phyloP scores from a whole-genome alignment of 35 echinoderm and acorn worm genomes.

The Diadema setosum region DNA sequence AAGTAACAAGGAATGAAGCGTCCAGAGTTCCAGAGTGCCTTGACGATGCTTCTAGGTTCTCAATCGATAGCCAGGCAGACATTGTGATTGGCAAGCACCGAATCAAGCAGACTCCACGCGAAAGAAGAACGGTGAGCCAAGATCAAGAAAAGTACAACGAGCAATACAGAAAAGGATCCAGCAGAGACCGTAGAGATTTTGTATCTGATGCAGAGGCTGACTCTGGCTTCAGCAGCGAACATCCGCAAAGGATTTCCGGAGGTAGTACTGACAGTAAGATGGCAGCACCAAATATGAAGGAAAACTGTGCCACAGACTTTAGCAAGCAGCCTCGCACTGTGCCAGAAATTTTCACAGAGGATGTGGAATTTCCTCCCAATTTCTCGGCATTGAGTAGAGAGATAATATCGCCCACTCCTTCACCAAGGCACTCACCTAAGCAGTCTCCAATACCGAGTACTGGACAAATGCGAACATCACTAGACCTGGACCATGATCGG shows the following conservation, averaged over 20 bases:
- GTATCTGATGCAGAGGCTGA: neutral
- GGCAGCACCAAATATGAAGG: neutral
- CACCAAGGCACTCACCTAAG: neutral
- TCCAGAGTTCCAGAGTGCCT: neutral
- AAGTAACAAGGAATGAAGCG: neutral
- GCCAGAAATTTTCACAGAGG: neutral
- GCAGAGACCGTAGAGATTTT: neutral
- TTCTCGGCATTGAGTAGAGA: neutral
- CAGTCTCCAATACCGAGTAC: neutral
- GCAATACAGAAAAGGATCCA: neutral
- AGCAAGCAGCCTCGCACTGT: neutral
- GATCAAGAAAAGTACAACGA: neutral
- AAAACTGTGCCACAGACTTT: neutral
- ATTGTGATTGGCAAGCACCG: neutral
- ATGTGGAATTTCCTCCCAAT: neutral
- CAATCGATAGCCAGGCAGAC: neutral
- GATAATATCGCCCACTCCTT: neutral
- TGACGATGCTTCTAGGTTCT: neutral
- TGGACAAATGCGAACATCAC: neutral
- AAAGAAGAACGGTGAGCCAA: neutral
- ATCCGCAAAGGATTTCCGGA: neutral
- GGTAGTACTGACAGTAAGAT: neutral
- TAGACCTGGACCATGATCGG: neutral
- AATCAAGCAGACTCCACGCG: neutral
- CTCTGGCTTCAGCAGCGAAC: slow-evolving; percentile 12